These are phyloP conservation scores for Xiphydria camelus DNA, from an alignment of 2,888 invertebrate species.

Conservation along the genomic window DNA sequence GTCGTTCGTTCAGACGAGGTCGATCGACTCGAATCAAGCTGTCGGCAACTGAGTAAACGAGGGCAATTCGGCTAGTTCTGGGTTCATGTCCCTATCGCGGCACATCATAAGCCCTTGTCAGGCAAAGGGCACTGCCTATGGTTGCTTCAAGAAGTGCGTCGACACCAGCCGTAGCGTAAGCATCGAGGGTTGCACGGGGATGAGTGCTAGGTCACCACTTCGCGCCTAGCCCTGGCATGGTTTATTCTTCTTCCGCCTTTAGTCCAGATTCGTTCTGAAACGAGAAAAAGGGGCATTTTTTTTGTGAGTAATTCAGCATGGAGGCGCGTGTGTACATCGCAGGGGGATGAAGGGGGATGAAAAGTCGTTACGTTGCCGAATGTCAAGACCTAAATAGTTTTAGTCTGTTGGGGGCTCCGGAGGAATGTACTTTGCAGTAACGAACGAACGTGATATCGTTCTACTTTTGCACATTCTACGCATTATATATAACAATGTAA, in stretches of 20 bases:
- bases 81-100: conserved; percentile 77
- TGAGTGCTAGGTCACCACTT: conserved; percentile 50
- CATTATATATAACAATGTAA: too few species aligned
- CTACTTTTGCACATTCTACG: too few species aligned
- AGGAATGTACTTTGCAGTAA: too few species aligned
- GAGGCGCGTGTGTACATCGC: too few species aligned
- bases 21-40: conserved; percentile 4
- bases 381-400: too few species aligned
- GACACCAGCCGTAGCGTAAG: conserved; percentile 91
- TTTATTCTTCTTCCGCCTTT: conserved; percentile 21
- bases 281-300: conserved; percentile 1
- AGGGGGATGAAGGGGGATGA: too few species aligned
- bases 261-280: conserved; percentile 27
- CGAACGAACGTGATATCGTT: too few species aligned
- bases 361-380: too few species aligned
- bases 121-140: conserved; percentile 68
- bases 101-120: conserved; percentile 65
- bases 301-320: too few species aligned
- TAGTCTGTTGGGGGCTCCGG: too few species aligned
- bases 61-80: conserved; percentile 45
- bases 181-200: conserved; percentile 65
- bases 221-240: conserved; percentile 39
- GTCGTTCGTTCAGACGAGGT: conserved; percentile 23
- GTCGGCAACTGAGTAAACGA: conserved; percentile 11
- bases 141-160: conserved; percentile 90